Percentiles rank a stretch among this genome's conserved stretches.
Evolutionary conservation across 1,140 invertebrate genomes (phyloP).

Genomic region (Eciton burchellii): DNA sequence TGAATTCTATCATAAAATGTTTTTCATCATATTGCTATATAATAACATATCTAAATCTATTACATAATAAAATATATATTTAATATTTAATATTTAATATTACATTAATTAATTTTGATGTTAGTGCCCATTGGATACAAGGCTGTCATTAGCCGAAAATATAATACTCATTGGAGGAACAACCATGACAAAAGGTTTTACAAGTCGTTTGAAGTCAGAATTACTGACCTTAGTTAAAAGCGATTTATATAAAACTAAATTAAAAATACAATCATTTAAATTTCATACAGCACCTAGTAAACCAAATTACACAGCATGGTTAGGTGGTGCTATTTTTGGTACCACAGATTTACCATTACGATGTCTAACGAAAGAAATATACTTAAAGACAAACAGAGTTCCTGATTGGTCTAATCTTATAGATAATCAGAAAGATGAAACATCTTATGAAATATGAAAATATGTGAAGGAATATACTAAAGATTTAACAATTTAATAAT

Average conservation of each 20-base stretch:
- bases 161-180: constrained; percentile 95
- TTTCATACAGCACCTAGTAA: constrained; percentile 92
- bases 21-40: neutral
- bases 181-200: constrained; percentile 92
- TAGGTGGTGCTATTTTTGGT: constrained; percentile 94
- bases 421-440: constrained; percentile 86
- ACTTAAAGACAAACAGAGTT: constrained; percentile 89
- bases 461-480: neutral
- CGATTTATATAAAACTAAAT: constrained; percentile 88
- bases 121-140: constrained; percentile 92
- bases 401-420: constrained; percentile 94
- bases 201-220: constrained; percentile 91
- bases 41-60: neutral
- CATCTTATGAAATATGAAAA: constrained; percentile 60
- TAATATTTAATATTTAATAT: neutral
- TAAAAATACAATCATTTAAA: constrained; percentile 90
- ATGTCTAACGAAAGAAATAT: constrained; percentile 91
- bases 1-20: neutral
- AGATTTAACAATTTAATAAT: constrained; percentile 11
- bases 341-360: constrained; percentile 92
- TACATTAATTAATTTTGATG: constrained; percentile 30
- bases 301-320: constrained; percentile 94
- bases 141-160: constrained; percentile 91
- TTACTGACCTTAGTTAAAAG: constrained; percentile 89
- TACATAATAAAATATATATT: neutral